Evolutionary conservation across 1,140 invertebrate genomes (phyloP).

Genomic region (Papilio aristodemus): DNA sequence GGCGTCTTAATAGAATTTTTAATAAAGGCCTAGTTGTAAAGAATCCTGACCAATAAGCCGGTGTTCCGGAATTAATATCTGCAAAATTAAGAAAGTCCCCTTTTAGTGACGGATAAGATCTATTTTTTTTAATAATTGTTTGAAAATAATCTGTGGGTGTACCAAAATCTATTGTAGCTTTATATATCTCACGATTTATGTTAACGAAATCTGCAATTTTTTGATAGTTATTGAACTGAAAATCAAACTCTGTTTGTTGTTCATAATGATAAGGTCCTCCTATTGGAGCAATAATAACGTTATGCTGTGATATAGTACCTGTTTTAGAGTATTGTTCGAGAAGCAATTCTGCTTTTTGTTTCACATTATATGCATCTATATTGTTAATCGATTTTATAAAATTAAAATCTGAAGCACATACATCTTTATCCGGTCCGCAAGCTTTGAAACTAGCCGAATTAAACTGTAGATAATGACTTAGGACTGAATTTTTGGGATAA

Average conservation of each 20-base stretch:
- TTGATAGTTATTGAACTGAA: slow-evolving; percentile 92
- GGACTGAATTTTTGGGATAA: slow-evolving; percentile 58
- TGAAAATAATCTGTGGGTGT: slow-evolving; percentile 91
- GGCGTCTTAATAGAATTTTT: slow-evolving; percentile 90
- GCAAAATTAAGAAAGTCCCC: slow-evolving; percentile 96
- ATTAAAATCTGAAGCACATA: slow-evolving; percentile 58
- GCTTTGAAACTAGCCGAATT: slow-evolving; percentile 61
- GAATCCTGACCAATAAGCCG: slow-evolving; percentile 95
- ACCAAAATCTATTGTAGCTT: slow-evolving; percentile 88
- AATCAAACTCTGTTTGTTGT: slow-evolving; percentile 89
- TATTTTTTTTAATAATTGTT: slow-evolving; percentile 81
- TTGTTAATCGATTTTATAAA: slow-evolving; percentile 78
- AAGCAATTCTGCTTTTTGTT: slow-evolving; percentile 88
- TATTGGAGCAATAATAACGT: slow-evolving; percentile 89
- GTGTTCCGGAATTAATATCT: slow-evolving; percentile 88
- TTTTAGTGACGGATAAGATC: slow-evolving; percentile 85
- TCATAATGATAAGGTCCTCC: slow-evolving; percentile 92
- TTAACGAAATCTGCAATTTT: slow-evolving; percentile 90
- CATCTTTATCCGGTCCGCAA: slow-evolving; percentile 55
- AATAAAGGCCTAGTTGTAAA: slow-evolving; percentile 92
- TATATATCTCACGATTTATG: slow-evolving; percentile 83
- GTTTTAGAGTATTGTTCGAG: slow-evolving; percentile 90
- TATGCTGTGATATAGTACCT: slow-evolving; percentile 90
- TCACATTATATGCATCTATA: slow-evolving; percentile 87
- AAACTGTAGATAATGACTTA: slow-evolving; percentile 64